These are phyloP conservation scores for Thaleichthys pacificus DNA, from an alignment of 2,797 vertebrate genomes.

Conservation along the genomic window DNA sequence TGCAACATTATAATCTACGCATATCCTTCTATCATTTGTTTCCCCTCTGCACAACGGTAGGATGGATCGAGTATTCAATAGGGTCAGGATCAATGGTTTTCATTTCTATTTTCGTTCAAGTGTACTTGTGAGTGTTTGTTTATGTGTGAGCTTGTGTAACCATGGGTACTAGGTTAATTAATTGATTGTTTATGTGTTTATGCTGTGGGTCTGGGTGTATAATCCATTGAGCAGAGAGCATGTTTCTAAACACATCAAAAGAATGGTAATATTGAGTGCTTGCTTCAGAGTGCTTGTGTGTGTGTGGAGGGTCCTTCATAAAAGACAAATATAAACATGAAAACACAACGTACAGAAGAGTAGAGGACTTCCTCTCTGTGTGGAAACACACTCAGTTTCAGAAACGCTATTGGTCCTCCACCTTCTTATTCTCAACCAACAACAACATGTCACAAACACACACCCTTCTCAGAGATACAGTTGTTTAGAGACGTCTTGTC, in stretches of 20 bases:
- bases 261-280: slow-evolving; percentile 31
- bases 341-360: neutral
- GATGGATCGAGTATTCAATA: too few relatives aligned
- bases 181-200: neutral
- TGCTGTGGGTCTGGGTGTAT: neutral
- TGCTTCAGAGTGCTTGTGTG: slow-evolving; percentile 26
- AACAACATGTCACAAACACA: neutral
- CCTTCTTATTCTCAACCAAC: neutral
- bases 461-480: too few relatives aligned
- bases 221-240: slow-evolving; percentile 17
- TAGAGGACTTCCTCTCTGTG: slow-evolving; percentile 12
- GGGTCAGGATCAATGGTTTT: too few relatives aligned
- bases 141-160: neutral
- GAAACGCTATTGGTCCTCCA: neutral
- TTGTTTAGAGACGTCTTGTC: neutral
- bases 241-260: slow-evolving; percentile 39
- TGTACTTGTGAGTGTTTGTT: neutral
- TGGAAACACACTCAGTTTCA: neutral
- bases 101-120: too few relatives aligned
- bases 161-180: neutral
- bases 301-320: slow-evolving; percentile 33
- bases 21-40: neutral
- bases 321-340: slow-evolving; percentile 8
- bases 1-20: too few relatives aligned
- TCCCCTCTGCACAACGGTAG: neutral